These are phyloP conservation scores for Bombus superbus DNA, from an alignment of 1,140 invertebrate species.

Conservation along the genomic window DNA sequence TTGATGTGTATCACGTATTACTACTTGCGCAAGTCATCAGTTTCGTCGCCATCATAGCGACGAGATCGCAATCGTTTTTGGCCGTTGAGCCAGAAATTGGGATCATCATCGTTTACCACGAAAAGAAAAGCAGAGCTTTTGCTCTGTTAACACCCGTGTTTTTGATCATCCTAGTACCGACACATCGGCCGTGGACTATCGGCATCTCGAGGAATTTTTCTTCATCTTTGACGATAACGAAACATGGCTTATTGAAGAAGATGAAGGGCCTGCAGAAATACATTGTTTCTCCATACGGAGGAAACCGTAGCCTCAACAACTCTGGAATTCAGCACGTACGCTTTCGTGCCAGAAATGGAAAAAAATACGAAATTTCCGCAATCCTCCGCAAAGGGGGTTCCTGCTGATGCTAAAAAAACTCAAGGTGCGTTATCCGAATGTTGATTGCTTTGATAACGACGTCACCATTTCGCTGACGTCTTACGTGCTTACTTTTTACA, in stretches of 20 bases:
- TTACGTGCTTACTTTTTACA: neutral
- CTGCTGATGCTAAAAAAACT: conserved; percentile 87
- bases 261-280: conserved; percentile 87
- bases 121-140: conserved; percentile 81
- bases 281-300: conserved; percentile 88
- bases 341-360: conserved; percentile 86
- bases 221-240: conserved; percentile 80
- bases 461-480: conserved; percentile 34
- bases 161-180: conserved; percentile 44
- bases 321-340: conserved; percentile 75
- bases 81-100: conserved; percentile 77
- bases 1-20: conserved; percentile 9
- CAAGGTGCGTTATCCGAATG: conserved; percentile 84
- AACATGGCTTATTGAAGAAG: conserved; percentile 91
- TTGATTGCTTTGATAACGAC: conserved; percentile 24
- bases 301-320: conserved; percentile 82
- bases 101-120: conserved; percentile 86
- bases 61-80: conserved; percentile 81
- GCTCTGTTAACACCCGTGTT: conserved; percentile 55
- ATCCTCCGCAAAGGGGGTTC: conserved; percentile 85
- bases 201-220: conserved; percentile 71
- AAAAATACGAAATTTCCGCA: conserved; percentile 87
- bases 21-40: conserved; percentile 65
- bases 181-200: conserved; percentile 45
- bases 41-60: conserved; percentile 88